Evolutionary conservation across 2,797 vertebrate genomes (phyloP).

Genomic region (Pyrocephalus nanus): DNA sequence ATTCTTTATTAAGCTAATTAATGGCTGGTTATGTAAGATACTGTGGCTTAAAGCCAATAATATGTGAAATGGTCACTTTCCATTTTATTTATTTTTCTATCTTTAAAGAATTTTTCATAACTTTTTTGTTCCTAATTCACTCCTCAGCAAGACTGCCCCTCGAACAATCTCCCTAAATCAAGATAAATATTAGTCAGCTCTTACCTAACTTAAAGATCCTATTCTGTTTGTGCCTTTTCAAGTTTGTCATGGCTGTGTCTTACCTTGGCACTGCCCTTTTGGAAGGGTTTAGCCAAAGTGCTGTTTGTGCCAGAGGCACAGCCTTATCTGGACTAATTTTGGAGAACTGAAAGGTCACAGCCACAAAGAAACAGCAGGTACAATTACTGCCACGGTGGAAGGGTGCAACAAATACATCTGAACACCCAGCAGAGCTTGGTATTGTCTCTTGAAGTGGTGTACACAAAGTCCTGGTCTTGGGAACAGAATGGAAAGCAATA

Average conservation of each 20-base stretch:
- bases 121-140: background rate
- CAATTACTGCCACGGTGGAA: background rate
- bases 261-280: conserved; percentile 17
- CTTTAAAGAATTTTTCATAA: background rate
- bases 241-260: background rate
- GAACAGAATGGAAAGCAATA: conserved; percentile 10
- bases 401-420: background rate
- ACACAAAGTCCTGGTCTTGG: background rate
- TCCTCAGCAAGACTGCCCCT: background rate
- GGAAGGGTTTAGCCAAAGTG: background rate
- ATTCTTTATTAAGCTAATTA: background rate
- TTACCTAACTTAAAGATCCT: background rate
- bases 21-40: background rate
- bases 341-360: conserved; percentile 48
- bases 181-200: background rate
- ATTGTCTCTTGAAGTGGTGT: background rate
- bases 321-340: background rate
- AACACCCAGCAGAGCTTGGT: background rate
- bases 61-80: background rate
- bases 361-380: conserved; percentile 43
- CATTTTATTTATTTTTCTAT: background rate
- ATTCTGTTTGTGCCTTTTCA: background rate
- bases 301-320: conserved; percentile 23
- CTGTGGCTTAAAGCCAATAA: background rate
- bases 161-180: background rate